Conservation (phyloP, 2,888 invertebrate genomes). For the Lordiphosa fenestrarum region DNA sequence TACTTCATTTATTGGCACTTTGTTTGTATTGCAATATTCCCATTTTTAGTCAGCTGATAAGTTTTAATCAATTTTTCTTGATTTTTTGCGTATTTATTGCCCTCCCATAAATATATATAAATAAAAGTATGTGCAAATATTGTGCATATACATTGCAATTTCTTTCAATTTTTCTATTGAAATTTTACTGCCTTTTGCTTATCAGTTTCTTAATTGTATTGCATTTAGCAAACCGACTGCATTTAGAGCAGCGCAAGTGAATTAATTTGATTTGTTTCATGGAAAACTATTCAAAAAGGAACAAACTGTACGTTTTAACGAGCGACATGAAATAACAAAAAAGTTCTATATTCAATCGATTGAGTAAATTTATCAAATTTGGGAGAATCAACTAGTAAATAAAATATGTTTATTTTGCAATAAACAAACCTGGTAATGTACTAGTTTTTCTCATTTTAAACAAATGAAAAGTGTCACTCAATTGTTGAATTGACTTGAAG, state of each 20-base stretch:
- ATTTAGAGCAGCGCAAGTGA: background rate
- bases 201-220: slow-evolving; percentile 26
- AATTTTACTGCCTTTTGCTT: slow-evolving; percentile 31
- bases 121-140: background rate
- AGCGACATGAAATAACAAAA: no score
- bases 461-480: no score
- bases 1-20: slow-evolving; percentile 32
- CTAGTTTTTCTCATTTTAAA: no score
- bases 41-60: slow-evolving; percentile 25
- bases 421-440: no score
- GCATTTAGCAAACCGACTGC: slow-evolving; percentile 20
- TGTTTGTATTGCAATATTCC: slow-evolving; percentile 33
- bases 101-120: background rate
- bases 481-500: no score
- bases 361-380: no score
- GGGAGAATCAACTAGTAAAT: no score
- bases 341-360: no score
- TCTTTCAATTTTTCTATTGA: slow-evolving; percentile 38
- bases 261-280: background rate
- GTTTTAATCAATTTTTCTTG: slow-evolving; percentile 39
- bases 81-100: slow-evolving; percentile 26
- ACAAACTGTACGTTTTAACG: slow-evolving; percentile 14
- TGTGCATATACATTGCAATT: slow-evolving; percentile 15
- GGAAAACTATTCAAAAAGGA: background rate
- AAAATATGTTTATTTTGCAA: no score